Conservation (phyloP, 2,113 vertebrate species). For the Amphiprion ocellaris region DNA sequence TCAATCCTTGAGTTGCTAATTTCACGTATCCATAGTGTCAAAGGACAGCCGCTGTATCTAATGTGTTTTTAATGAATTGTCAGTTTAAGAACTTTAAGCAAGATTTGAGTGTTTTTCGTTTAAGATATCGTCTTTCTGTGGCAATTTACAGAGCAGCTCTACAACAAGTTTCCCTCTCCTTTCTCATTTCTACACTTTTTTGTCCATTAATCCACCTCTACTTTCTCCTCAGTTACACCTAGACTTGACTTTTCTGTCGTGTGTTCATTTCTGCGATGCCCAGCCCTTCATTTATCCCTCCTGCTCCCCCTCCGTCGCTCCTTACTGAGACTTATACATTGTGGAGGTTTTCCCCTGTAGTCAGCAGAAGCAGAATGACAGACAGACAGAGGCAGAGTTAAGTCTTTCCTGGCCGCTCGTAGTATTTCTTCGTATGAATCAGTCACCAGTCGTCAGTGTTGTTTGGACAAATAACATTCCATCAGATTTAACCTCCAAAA, state of each 20-base stretch:
- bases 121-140: too few species aligned
- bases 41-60: too few species aligned
- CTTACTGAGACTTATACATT: conserved; percentile 67
- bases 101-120: too few species aligned
- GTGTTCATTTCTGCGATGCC: conserved; percentile 11
- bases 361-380: conserved; percentile 68
- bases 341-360: conserved; percentile 69
- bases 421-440: conserved; percentile 71
- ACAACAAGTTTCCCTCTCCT: too few species aligned
- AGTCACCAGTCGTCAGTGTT: conserved; percentile 66
- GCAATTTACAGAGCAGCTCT: too few species aligned
- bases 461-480: conserved; percentile 76
- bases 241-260: conserved; percentile 38
- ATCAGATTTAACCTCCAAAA: conserved; percentile 63
- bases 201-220: background rate
- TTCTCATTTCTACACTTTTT: too few species aligned
- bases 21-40: too few species aligned
- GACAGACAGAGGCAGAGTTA: conserved; percentile 38
- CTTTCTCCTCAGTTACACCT: conserved; percentile 4
- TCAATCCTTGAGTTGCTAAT: too few species aligned
- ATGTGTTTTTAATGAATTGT: too few species aligned
- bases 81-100: too few species aligned
- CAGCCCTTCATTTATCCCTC: conserved; percentile 24
- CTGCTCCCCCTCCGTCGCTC: background rate
- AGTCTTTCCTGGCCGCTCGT: conserved; percentile 67